Evolutionary conservation across 2,797 vertebrate species (phyloP).

Genomic region (Hippopotamyrus pictus): DNA sequence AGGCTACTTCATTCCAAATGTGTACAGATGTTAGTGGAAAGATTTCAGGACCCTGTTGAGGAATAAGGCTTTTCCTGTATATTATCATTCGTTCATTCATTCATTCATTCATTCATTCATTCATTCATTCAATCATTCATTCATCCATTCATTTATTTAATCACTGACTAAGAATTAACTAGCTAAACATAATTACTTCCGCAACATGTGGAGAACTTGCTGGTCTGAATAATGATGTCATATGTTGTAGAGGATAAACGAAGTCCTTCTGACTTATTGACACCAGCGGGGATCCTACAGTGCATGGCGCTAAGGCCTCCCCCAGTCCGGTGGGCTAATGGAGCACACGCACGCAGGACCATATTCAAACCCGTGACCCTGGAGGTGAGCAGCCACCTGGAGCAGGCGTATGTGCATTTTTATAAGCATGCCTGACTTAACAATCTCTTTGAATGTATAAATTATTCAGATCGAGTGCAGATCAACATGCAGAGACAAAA

Average conservation of each 20-base stretch:
- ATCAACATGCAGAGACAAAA: conserved; percentile 11
- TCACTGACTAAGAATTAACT: not conserved
- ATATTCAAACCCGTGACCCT: not conserved
- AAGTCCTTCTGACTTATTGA: not conserved
- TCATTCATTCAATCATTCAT: not conserved
- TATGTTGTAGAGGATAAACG: not conserved
- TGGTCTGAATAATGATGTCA: not conserved
- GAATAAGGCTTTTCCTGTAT: not conserved
- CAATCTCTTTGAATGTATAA: conserved; percentile 6
- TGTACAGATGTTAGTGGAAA: not conserved
- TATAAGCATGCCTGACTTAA: not conserved
- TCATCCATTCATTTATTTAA: not conserved
- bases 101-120: not conserved
- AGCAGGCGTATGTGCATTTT: not conserved
- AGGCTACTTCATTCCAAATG: not conserved
- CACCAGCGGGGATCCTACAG: not conserved
- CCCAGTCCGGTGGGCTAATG: not conserved
- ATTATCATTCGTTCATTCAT: not conserved
- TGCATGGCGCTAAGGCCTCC: not conserved
- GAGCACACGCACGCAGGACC: not conserved
- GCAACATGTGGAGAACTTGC: not conserved
- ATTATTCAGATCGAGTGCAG: not conserved
- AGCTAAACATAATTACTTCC: not conserved
- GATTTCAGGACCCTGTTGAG: not conserved
- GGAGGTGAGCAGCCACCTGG: not conserved